A percentile compares a stretch with the other conserved stretches of the same genome.
These are phyloP conservation scores for Amphipyra tragopoginis DNA, from an alignment of 2,888 invertebrate species.

Conservation along the genomic window DNA sequence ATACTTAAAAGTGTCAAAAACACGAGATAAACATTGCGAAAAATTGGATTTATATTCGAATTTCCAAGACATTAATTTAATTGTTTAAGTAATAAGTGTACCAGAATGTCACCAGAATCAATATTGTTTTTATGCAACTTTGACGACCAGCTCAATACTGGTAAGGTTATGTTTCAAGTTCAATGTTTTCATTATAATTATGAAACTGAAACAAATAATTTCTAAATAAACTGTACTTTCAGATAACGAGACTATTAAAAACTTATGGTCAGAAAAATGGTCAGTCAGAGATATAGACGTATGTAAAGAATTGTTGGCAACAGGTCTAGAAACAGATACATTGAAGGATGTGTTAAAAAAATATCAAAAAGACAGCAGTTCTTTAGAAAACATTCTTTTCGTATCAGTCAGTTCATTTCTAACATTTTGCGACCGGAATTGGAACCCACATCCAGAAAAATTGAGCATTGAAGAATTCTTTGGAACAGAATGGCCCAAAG, in stretches of 20 bases:
- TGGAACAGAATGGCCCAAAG: slow-evolving; percentile 79
- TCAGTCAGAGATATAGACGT: slow-evolving; percentile 68
- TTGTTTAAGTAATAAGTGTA: background rate
- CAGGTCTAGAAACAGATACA: slow-evolving; percentile 68
- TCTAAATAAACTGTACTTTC: slow-evolving; percentile 48
- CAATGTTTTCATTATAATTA: background rate
- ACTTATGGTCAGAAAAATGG: slow-evolving; percentile 79
- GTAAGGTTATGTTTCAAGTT: slow-evolving; percentile 59
- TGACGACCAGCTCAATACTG: slow-evolving; percentile 71
- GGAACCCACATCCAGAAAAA: slow-evolving; percentile 92
- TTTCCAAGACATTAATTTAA: background rate
- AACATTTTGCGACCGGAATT: slow-evolving; percentile 95
- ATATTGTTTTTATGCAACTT: slow-evolving; percentile 78
- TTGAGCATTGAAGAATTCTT: slow-evolving; percentile 80
- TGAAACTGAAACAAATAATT: background rate
- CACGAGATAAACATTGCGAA: slow-evolving; percentile 15
- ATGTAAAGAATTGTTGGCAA: slow-evolving; percentile 72
- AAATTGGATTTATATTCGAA: background rate
- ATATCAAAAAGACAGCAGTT: slow-evolving; percentile 58
- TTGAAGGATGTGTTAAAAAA: slow-evolving; percentile 68
- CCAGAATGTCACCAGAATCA: slow-evolving; percentile 56
- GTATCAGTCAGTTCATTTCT: slow-evolving; percentile 92
- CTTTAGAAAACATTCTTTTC: slow-evolving; percentile 81
- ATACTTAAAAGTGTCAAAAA: slow-evolving; percentile 19
- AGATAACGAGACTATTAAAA: slow-evolving; percentile 71